Percentiles rank a stretch among this genome's conserved stretches.
These are phyloP conservation scores for Acanthornis magna DNA, from an alignment of 2,797 vertebrate species.

Conservation along the genomic window DNA sequence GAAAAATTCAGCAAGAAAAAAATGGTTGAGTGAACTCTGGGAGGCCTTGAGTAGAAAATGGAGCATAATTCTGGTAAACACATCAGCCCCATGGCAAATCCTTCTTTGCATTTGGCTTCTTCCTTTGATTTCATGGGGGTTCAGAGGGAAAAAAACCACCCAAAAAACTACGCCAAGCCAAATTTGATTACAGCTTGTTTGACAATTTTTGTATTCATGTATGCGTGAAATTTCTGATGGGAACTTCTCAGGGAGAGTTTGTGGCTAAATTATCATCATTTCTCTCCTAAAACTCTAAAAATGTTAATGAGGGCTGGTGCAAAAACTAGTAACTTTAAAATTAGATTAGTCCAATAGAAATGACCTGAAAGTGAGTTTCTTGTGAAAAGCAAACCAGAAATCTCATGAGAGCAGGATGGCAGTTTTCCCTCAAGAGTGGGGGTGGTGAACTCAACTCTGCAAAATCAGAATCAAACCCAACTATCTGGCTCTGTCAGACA, in stretches of 20 bases:
- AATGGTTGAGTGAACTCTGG: background rate
- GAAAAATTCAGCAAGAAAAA: background rate
- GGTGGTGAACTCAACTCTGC: background rate
- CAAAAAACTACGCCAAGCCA: background rate
- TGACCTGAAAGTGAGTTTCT: background rate
- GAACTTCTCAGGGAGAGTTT: background rate
- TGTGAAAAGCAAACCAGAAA: background rate
- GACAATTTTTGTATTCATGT: conserved; percentile 15
- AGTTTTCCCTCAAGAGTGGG: background rate
- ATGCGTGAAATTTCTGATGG: background rate
- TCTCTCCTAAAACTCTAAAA: conserved; percentile 16
- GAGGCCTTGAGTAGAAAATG: background rate
- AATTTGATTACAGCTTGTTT: conserved; percentile 16
- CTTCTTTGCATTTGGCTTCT: background rate
- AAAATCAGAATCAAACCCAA: background rate
- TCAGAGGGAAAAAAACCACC: background rate
- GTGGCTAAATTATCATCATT: background rate
- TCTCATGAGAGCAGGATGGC: background rate
- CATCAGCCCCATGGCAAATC: background rate
- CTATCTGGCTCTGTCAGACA: background rate
- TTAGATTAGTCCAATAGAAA: background rate
- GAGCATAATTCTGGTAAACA: background rate
- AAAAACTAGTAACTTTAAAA: background rate
- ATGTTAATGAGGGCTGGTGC: background rate
- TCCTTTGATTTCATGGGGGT: background rate